Percentiles rank a stretch among this genome's conserved stretches.
These are phyloP conservation scores for Harpalus rubripes DNA, from an alignment of 2,888 invertebrate genomes.

Conservation along the genomic window DNA sequence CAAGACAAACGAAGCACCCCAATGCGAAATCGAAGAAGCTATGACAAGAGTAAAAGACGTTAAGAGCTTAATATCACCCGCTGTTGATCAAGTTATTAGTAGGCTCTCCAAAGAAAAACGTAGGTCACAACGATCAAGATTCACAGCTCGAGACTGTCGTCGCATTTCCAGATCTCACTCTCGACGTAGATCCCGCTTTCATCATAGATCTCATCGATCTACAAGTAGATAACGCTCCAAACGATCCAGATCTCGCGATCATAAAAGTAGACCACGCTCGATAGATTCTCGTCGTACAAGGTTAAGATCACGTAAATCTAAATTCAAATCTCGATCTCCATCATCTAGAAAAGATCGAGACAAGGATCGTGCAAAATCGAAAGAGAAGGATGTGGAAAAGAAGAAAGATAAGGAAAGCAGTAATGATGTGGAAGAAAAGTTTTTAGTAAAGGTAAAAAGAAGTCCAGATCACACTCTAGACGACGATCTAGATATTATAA, in stretches of 20 bases:
- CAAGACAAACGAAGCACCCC: slow-evolving; percentile 96
- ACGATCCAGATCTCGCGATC: slow-evolving; percentile 79
- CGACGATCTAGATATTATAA: slow-evolving; percentile 80
- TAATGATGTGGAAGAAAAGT: slow-evolving; percentile 74
- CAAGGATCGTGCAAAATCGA: slow-evolving; percentile 76
- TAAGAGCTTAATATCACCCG: slow-evolving; percentile 95
- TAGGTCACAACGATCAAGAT: slow-evolving; percentile 77
- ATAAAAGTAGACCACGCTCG: slow-evolving; percentile 79
- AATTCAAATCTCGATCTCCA: slow-evolving; percentile 73
- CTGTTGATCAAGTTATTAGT: slow-evolving; percentile 94
- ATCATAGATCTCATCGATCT: slow-evolving; percentile 80
- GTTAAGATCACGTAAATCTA: slow-evolving; percentile 73
- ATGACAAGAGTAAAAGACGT: slow-evolving; percentile 98
- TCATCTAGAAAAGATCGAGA: slow-evolving; percentile 76
- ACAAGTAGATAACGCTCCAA: slow-evolving; percentile 79
- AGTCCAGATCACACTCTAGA: slow-evolving; percentile 80
- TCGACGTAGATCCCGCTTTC: slow-evolving; percentile 80
- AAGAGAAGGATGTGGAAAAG: slow-evolving; percentile 74
- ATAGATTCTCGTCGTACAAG: slow-evolving; percentile 77
- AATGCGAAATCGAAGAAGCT: slow-evolving; percentile 97
- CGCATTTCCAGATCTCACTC: slow-evolving; percentile 82
- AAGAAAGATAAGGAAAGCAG: slow-evolving; percentile 74
- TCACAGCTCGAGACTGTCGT: slow-evolving; percentile 76
- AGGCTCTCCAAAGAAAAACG: slow-evolving; percentile 92
- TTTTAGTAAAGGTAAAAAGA: slow-evolving; percentile 77